phyloP scores from a whole-genome alignment of 2,113 vertebrate species.

The Candoia aspera region DNA sequence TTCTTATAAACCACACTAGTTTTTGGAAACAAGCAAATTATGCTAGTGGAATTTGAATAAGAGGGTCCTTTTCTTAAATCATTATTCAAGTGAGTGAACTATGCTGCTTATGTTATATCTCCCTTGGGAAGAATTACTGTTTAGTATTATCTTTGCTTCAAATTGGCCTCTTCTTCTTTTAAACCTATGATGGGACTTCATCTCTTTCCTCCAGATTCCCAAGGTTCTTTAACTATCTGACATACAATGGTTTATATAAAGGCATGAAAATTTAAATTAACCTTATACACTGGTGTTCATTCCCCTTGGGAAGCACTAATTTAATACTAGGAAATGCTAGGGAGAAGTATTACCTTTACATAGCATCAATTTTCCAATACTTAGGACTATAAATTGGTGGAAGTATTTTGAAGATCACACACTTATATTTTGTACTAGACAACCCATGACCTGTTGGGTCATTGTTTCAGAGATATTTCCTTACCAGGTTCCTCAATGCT shows the following conservation, averaged over 20 bases:
- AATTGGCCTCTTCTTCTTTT: constrained; percentile 34
- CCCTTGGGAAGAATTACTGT: constrained; percentile 2
- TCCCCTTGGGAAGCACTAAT: constrained; percentile 33
- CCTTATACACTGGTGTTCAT: constrained; percentile 30
- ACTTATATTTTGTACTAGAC: neutral
- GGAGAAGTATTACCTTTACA: neutral
- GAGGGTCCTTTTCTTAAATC: constrained; percentile 35
- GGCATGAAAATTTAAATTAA: constrained; percentile 21
- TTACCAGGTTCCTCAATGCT: too few species aligned
- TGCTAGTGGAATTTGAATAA: constrained; percentile 34
- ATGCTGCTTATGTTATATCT: constrained; percentile 20
- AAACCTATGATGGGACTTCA: constrained; percentile 7
- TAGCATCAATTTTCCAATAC: neutral
- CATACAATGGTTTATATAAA: constrained; percentile 36
- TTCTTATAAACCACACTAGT: neutral
- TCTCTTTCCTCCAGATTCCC: constrained; percentile 33
- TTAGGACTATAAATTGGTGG: neutral
- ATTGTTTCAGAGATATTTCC: too few species aligned
- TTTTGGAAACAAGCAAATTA: constrained; percentile 36
- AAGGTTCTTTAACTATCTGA: constrained; percentile 26
- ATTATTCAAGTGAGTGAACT: constrained; percentile 37
- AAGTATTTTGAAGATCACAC: neutral
- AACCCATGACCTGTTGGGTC: too few species aligned
- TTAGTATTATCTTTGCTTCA: constrained; percentile 38
- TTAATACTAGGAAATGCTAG: constrained; percentile 8